Base-by-base conservation (phyloP, 2,113 vertebrate species). In the Pelecanoides urinatrix region DNA sequence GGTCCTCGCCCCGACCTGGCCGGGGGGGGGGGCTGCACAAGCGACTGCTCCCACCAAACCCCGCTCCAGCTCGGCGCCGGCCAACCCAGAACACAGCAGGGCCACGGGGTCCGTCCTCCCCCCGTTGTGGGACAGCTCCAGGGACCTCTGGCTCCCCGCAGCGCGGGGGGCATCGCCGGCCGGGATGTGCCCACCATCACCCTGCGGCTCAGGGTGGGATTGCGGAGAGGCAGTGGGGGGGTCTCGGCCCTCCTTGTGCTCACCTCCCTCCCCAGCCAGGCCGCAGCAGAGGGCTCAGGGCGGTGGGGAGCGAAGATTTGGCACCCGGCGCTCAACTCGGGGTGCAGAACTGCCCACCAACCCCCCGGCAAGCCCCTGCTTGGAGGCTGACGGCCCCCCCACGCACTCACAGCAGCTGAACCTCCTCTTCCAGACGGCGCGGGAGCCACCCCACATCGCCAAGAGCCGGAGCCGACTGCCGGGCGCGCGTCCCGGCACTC, bases 391-490 rank as follows among this genome's bases (percentile, higher is more conserved):
- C 8, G 40, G 0, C 9, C 19, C 66, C 25, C 6, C 7, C 4
- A 3, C 2, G 1, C 76, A 94, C 96, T 94, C 94, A 96, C 94
- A 94, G 92, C 92, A 84, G 88, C 94, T 90, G 92, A 92, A 58
- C 78, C 94, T 96, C 86, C 96, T 93, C 56, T 93, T 96, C 94
- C 96, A 96, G 93, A 61, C 49, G 13, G 80, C 22, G 16, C 80
- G 20, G 96, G 93, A 92, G 74, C 93, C 88, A 3, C 94, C 94
- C 96, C 96, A 96, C 96, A 96, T 96, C 21, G n/a, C 92, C 76
- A 14, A 6, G 71, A 61, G 84, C 70, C 70, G 4, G 29, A 66
- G 84, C 44, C 49, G 80, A 79, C 17, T 11, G 88, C 91, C 27
- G 27, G 91, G 27, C 3, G 63, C 29, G 11, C 34, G 62, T 82